phyloP scores from a whole-genome alignment of 2,888 invertebrate genomes.

The Plebejus anna region DNA sequence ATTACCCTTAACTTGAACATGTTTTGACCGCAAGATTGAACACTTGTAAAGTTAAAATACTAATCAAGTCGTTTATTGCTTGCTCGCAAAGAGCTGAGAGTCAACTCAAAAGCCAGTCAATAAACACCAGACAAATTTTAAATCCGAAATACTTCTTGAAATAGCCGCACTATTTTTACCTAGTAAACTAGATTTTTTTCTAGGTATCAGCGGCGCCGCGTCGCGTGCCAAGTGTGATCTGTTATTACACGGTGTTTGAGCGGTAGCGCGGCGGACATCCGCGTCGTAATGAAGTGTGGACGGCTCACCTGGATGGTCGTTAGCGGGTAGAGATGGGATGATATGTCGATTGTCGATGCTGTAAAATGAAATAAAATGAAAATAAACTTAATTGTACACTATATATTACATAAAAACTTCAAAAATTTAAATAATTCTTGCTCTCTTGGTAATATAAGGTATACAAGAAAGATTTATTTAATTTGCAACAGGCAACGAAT shows the following conservation, averaged over 20 bases:
- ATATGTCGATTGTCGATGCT: slow-evolving; percentile 32
- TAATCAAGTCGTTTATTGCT: too few relatives aligned
- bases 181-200: background rate
- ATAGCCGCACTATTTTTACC: background rate
- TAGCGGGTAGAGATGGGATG: slow-evolving; percentile 48
- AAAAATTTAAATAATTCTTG: too few relatives aligned
- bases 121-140: background rate
- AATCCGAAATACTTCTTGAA: background rate
- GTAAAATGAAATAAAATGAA: too few relatives aligned
- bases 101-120: background rate
- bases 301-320: slow-evolving; percentile 71
- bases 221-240: slow-evolving; percentile 40
- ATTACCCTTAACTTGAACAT: too few relatives aligned
- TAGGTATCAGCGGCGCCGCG: slow-evolving; percentile 22
- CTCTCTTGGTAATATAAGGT: too few relatives aligned
- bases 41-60: too few relatives aligned
- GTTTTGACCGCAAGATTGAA: too few relatives aligned
- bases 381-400: too few relatives aligned
- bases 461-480: too few relatives aligned
- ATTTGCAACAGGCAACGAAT: too few relatives aligned
- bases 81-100: too few relatives aligned
- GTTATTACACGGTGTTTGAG: slow-evolving; percentile 66
- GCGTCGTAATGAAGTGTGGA: slow-evolving; percentile 71
- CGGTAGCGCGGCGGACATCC: slow-evolving; percentile 64
- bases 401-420: too few relatives aligned